These are phyloP conservation scores for Rhabdomys pumilio DNA, from an alignment of 2,797 vertebrate genomes.

Conservation along the genomic window DNA sequence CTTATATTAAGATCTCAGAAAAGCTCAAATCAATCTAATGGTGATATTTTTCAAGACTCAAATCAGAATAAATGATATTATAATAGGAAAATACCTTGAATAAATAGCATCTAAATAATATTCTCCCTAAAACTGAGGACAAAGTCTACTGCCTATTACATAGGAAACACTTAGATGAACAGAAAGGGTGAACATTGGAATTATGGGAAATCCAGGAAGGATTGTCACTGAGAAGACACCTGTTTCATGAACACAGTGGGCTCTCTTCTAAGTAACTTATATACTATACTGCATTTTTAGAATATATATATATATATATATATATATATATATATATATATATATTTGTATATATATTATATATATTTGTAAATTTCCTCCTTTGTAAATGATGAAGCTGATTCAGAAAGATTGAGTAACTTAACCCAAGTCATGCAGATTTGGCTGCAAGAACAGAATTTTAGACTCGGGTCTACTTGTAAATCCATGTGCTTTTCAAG, in stretches of 20 bases:
- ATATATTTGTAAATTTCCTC: neutral
- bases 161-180: neutral
- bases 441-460: neutral
- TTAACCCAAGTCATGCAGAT: neutral
- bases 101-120: neutral
- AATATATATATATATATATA: no score
- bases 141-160: neutral
- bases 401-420: neutral
- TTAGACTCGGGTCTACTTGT: neutral
- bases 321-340: no score
- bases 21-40: neutral
- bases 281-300: neutral
- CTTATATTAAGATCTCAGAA: neutral
- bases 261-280: no score
- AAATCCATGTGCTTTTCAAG: neutral
- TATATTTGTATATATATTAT: no score
- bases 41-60: neutral
- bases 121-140: neutral
- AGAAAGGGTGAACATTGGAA: neutral
- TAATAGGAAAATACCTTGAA: neutral
- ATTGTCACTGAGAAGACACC: neutral
- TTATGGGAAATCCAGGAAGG: neutral
- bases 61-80: neutral
- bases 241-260: neutral
- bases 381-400: conserved; percentile 30